Percentiles rank a stretch among this genome's conserved stretches.
Conservation (phyloP, 2,797 vertebrate genomes). For the Clarias platycephalus region DNA sequence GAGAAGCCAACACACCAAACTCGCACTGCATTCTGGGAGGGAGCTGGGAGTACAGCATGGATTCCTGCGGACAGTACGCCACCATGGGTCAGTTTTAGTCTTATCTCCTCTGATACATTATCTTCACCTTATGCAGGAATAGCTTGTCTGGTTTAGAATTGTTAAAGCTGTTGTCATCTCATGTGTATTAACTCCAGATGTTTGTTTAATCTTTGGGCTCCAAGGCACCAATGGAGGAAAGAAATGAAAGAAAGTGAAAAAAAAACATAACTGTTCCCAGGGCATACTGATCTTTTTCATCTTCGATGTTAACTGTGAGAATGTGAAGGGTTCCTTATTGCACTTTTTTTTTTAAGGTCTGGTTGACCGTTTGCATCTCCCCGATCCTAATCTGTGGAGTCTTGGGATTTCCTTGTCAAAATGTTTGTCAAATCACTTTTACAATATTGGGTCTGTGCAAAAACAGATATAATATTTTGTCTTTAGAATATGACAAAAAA, state of each 20-base stretch:
- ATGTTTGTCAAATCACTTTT: conserved; percentile 47
- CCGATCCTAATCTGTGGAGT: conserved; percentile 27
- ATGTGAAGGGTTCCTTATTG: conserved; percentile 23
- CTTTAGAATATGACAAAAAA: neutral
- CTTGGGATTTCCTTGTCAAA: conserved; percentile 43
- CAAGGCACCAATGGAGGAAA: conserved; percentile 31
- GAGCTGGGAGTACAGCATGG: conserved; percentile 16
- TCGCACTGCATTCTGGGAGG: conserved; percentile 40
- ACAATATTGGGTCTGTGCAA: conserved; percentile 13
- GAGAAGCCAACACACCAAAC: conserved; percentile 37
- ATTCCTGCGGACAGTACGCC: conserved; percentile 37
- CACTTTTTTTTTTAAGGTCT: conserved; percentile 26
- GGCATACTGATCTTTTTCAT: conserved; percentile 43
- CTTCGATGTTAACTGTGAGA: conserved; percentile 44
- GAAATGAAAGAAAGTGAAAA: conserved; percentile 36
- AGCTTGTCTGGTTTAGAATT: conserved; percentile 35
- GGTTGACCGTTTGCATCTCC: conserved; percentile 26
- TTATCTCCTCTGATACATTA: conserved; percentile 52
- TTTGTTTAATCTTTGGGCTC: conserved; percentile 47
- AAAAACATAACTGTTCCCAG: conserved; percentile 37
- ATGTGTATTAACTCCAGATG: conserved; percentile 57
- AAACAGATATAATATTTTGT: conserved; percentile 22
- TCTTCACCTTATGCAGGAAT: conserved; percentile 37
- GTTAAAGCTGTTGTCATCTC: conserved; percentile 53
- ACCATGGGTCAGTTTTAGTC: conserved; percentile 27